Conservation (phyloP, 2,113 vertebrate species). For the Eolophus roseicapilla region DNA sequence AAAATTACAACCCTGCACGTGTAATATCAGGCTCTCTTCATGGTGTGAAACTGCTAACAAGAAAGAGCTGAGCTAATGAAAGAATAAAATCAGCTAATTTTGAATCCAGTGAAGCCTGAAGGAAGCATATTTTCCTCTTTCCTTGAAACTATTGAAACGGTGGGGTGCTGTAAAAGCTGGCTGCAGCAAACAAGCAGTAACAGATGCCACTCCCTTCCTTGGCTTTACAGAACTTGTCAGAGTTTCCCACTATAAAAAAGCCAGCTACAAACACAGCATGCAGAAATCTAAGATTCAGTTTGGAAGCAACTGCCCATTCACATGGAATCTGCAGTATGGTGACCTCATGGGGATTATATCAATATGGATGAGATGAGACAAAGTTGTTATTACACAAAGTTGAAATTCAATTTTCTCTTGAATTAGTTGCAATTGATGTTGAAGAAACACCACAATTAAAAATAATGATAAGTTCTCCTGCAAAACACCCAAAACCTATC, state of each 20-base stretch:
- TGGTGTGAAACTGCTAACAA: background rate
- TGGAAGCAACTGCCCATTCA: background rate
- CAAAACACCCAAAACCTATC: background rate
- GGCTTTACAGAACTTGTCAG: background rate
- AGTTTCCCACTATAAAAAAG: background rate
- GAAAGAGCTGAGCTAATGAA: background rate
- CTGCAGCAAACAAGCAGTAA: background rate
- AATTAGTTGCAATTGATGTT: background rate
- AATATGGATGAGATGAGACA: background rate
- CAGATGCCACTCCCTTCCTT: background rate
- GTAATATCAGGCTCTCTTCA: background rate
- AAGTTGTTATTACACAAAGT: background rate
- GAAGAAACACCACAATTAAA: background rate
- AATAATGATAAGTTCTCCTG: background rate
- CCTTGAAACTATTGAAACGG: background rate
- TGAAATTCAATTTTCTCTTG: background rate
- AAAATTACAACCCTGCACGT: background rate
- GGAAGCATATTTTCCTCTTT: conserved; percentile 1
- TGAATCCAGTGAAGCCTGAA: conserved; percentile 7
- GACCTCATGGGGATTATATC: background rate
- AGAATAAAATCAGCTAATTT: conserved; percentile 9
- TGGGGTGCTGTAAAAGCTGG: background rate
- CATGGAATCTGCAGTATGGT: background rate
- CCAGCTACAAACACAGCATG: background rate
- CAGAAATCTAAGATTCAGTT: background rate